These are phyloP conservation scores for Phoxinus dragarum DNA, from an alignment of 2,797 vertebrate genomes.

Conservation along the genomic window DNA sequence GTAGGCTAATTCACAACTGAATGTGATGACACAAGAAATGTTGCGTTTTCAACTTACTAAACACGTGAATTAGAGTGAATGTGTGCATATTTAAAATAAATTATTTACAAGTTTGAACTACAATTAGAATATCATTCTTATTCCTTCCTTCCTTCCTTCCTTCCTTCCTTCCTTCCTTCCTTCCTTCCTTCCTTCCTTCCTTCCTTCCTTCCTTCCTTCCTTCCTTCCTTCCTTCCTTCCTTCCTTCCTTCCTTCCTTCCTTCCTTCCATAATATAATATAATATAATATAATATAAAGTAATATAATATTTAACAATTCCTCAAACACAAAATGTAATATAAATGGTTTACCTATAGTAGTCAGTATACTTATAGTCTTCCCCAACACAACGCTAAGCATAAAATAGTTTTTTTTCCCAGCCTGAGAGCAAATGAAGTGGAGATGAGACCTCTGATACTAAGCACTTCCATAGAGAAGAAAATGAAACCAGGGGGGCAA, in stretches of 20 bases:
- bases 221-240: no score
- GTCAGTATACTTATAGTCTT: background rate
- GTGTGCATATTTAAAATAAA: no score
- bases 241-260: no score
- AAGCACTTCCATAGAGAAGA: conserved; percentile 8
- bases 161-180: no score
- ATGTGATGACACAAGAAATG: background rate
- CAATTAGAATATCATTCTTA: background rate
- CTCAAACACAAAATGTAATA: background rate
- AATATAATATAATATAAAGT: background rate
- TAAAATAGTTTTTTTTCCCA: background rate
- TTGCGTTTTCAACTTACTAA: background rate
- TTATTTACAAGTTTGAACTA: background rate
- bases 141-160: no score
- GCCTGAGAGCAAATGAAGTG: background rate
- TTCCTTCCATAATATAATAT: background rate
- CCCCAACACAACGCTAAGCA: background rate
- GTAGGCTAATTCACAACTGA: background rate
- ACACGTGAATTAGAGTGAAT: background rate
- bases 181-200: no score
- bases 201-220: no score
- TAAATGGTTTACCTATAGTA: no score
- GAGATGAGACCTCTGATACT: conserved; percentile 12
- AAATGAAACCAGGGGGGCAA: background rate
- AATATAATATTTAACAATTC: background rate